These are phyloP conservation scores for Menura novaehollandiae DNA, from an alignment of 2,113 vertebrate genomes.

Conservation along the genomic window DNA sequence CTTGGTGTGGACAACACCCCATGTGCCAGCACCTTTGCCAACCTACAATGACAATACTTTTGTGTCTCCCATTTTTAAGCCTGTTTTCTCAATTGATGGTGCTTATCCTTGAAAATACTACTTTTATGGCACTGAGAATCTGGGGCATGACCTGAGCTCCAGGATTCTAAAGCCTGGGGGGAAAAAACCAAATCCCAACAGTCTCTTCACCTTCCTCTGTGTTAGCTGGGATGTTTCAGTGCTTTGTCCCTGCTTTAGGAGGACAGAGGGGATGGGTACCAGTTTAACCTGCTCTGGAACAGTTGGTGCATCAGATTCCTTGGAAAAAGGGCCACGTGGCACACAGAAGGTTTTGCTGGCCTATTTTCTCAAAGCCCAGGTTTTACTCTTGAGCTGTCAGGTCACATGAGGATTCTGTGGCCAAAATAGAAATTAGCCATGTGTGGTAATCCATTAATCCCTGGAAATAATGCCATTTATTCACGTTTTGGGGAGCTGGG, in stretches of 20 bases:
- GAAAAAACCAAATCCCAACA: neutral
- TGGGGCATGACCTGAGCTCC: neutral
- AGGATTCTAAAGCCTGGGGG: neutral
- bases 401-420: neutral
- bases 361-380: neutral
- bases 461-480: neutral
- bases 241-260: neutral
- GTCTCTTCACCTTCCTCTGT: neutral
- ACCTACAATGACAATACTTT: neutral
- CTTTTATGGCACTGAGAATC: neutral
- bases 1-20: neutral
- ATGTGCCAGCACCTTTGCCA: neutral
- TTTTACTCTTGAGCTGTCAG: neutral
- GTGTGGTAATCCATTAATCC: neutral
- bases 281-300: rapidly evolving
- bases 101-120: neutral
- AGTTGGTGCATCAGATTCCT: neutral
- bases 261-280: neutral
- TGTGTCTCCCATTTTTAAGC: neutral
- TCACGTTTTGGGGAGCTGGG: neutral
- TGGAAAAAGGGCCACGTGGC: neutral
- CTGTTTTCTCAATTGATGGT: neutral
- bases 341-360: neutral
- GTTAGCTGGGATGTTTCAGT: neutral
- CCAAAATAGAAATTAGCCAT: neutral